Conservation (phyloP, 2,888 invertebrate species). For the Macrophya annulata region DNA sequence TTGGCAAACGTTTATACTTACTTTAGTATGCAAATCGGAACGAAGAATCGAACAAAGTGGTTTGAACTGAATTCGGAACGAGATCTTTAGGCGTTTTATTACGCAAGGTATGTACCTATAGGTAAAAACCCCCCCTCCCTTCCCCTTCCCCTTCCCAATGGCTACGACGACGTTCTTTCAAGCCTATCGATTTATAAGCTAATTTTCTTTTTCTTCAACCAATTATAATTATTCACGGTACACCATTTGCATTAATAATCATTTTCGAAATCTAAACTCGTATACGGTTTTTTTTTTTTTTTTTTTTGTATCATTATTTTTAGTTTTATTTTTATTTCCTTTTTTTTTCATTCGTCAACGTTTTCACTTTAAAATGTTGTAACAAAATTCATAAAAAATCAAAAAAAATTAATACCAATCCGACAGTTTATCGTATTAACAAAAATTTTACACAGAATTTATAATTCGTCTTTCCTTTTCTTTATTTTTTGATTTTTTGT, state of each 20-base stretch:
- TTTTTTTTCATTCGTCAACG: too few species aligned
- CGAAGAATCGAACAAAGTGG: constrained; percentile 38
- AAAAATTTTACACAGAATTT: too few species aligned
- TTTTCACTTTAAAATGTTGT: too few species aligned
- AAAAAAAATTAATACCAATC: too few species aligned
- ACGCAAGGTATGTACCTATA: not conserved
- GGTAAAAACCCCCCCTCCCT: constrained; percentile 56
- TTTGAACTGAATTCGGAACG: constrained; percentile 45
- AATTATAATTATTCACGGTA: not conserved
- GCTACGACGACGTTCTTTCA: constrained; percentile 10
- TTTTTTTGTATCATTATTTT: too few species aligned
- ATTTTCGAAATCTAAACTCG: not conserved
- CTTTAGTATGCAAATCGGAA: constrained; percentile 29
- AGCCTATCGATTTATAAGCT: constrained; percentile 65
- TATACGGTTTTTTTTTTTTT: not conserved
- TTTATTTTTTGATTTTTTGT: too few species aligned
- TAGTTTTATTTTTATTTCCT: too few species aligned
- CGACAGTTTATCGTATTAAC: too few species aligned
- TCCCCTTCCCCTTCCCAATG: too few species aligned
- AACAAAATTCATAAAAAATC: too few species aligned
- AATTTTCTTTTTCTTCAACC: constrained; percentile 44
- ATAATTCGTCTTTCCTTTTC: too few species aligned
- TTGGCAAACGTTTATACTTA: constrained; percentile 21
- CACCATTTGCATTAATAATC: not conserved
- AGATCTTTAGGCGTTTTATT: constrained; percentile 20